A percentile compares a stretch with the other conserved stretches of the same genome.
Evolutionary conservation across 2,888 invertebrate genomes (phyloP).

Genomic region (Apoda limacodes): DNA sequence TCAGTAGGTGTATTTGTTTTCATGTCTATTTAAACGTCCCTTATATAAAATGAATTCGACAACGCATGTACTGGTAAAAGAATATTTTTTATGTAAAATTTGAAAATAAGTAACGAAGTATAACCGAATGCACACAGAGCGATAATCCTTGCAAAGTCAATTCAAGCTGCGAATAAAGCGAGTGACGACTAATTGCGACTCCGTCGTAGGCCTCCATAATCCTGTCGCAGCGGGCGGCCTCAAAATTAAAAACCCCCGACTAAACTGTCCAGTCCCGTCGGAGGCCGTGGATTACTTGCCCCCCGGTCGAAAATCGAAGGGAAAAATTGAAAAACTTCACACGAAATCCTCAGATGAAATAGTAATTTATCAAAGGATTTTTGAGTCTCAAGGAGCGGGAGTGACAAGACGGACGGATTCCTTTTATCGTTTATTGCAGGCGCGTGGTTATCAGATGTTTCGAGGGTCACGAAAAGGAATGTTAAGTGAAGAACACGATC

Average conservation of each 20-base stretch:
- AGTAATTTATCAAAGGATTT: conserved; percentile 69
- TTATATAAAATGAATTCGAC: too few species aligned
- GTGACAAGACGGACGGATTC: conserved; percentile 46
- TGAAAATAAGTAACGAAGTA: conserved; percentile 22
- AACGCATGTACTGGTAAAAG: too few species aligned
- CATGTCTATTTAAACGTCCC: too few species aligned
- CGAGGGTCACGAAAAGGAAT: too few species aligned
- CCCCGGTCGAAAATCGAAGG: conserved; percentile 37
- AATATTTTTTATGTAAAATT: too few species aligned
- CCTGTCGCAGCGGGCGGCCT: conserved; percentile 62
- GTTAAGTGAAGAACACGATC: too few species aligned
- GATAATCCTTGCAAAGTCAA: conserved; percentile 36
- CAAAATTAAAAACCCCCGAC: conserved; percentile 61
- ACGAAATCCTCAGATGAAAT: conserved; percentile 60
- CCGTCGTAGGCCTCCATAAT: conserved; percentile 45
- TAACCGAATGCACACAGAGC: conserved; percentile 10
- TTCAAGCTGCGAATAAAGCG: conserved; percentile 22
- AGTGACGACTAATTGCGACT: conserved; percentile 55
- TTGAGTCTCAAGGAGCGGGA: conserved; percentile 47
- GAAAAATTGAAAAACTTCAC: conserved; percentile 44
- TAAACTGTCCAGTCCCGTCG: conserved; percentile 39
- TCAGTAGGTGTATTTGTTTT: too few species aligned
- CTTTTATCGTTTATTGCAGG: conserved; percentile 49
- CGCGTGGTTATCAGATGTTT: conserved; percentile 34
- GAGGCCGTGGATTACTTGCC: conserved; percentile 45